Evolutionary conservation across 2,113 vertebrate genomes (phyloP), one percentile per base, ranked within the genome.

Genomic region (Cephalopholis sonnerati): DNA sequence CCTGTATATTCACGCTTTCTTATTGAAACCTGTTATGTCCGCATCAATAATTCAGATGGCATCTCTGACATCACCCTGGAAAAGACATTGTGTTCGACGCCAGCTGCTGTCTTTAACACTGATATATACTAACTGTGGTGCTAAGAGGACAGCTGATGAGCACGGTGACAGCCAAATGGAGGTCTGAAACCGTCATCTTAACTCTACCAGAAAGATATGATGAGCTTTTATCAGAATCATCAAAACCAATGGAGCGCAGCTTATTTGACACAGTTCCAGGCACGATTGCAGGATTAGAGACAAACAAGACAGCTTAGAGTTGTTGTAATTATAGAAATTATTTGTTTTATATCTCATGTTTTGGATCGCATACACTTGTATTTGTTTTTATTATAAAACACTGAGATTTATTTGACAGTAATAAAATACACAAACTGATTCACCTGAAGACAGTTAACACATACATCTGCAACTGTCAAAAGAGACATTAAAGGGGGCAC

Each of bases 31-130:
- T 12, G 59, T 55, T 46, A 25, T 20, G 74, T 72, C 67, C 46
- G 13, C 61, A 73, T 83, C 67, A 27, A 86, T 81, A 64, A 65
- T n/a, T 59, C 53, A 46, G 36, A 72, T 67, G 83, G 29, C 44
- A 39, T 67, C 44, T 73, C 63, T 59, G 71, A 58, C 39, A 54
- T 46, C 24, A 20, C 9, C 9, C 36, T 7, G 48, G 54, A 27
- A 32, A 25, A 70, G 32, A 18, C 20, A 27, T 17, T 16, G 41
- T 29, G n/a, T 41, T 51, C 22, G 20, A 51, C 3, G 1, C 17
- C 27, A 27, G 72, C 72, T 25, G 50, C 64, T 24, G 53, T 20
- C 32, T 54, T n/a, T 20, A 46, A 36, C 24, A 0, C 29, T 20
- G 24, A 5, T 6, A 24, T 18, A 5, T 27, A 44, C 41, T 11